These are phyloP conservation scores for Tenthredo livida DNA, from an alignment of 2,888 invertebrate species.

Conservation along the genomic window DNA sequence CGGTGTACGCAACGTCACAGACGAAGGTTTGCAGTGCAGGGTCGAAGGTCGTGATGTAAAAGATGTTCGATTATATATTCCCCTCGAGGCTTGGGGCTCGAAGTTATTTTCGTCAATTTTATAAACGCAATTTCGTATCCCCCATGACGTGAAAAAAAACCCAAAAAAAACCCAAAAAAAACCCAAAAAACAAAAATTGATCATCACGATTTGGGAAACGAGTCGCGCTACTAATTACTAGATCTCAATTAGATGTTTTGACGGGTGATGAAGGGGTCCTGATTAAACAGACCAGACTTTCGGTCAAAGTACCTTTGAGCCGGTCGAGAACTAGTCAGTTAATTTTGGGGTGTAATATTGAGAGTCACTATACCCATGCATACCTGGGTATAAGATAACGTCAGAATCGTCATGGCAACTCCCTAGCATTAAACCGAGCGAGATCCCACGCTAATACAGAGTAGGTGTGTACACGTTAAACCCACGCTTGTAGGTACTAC, in stretches of 20 bases:
- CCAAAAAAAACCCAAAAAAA: no score
- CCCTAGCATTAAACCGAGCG: constrained; percentile 49
- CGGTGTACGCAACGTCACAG: not conserved
- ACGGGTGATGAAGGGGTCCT: not conserved
- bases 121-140: not conserved
- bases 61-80: not conserved
- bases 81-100: not conserved
- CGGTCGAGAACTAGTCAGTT: not conserved
- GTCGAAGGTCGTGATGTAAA: not conserved
- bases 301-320: not conserved
- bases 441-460: not conserved
- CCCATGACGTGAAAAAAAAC: not conserved
- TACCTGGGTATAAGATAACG: constrained; percentile 56
- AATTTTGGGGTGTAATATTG: not conserved
- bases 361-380: not conserved
- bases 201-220: not conserved
- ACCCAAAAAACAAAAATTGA: no score
- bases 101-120: not conserved
- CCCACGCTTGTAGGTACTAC: not conserved
- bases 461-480: not conserved
- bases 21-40: not conserved
- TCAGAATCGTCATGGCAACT: constrained; percentile 66
- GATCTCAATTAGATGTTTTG: not conserved
- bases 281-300: not conserved
- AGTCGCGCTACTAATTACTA: not conserved